These are phyloP conservation scores for Myripristis murdjan DNA, from an alignment of 2,797 vertebrate species.

Conservation along the genomic window DNA sequence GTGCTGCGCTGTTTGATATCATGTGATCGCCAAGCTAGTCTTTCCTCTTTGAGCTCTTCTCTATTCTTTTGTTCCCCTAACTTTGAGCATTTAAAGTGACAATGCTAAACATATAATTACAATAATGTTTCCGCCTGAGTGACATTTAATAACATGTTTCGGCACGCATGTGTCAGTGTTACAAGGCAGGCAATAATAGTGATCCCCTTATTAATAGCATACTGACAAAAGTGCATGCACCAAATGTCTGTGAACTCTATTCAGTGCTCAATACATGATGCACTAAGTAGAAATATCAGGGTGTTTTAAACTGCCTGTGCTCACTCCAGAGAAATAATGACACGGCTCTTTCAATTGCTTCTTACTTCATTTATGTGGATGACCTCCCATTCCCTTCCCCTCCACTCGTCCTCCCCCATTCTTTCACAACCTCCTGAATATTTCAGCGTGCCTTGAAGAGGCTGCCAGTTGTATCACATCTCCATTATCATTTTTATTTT, in stretches of 20 bases:
- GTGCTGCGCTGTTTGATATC: too few relatives aligned
- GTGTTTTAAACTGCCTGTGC: not conserved
- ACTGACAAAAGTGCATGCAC: constrained; percentile 24
- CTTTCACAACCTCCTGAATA: constrained; percentile 42
- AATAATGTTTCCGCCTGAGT: not conserved
- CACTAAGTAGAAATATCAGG: constrained; percentile 3
- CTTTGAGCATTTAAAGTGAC: not conserved
- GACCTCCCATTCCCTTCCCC: constrained; percentile 11
- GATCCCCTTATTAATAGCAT: constrained; percentile 20
- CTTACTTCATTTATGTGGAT: constrained; percentile 17
- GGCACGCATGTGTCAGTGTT: constrained; percentile 3
- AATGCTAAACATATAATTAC: constrained; percentile 5
- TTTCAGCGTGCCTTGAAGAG: constrained; percentile 41
- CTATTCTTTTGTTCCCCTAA: not conserved
- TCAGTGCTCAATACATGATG: constrained; percentile 4
- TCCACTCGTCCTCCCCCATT: constrained; percentile 6
- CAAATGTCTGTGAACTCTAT: constrained; percentile 44
- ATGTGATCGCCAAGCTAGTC: not conserved
- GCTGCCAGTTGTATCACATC: constrained; percentile 25
- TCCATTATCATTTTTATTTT: constrained; percentile 46
- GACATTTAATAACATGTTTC: constrained; percentile 22
- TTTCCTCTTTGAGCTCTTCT: not conserved
- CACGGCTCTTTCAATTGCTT: constrained; percentile 4
- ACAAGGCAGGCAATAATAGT: constrained; percentile 26
- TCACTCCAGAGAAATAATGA: constrained; percentile 33